phyloP scores from a whole-genome alignment of 2,113 vertebrate species.

The Alligator mississippiensis region DNA sequence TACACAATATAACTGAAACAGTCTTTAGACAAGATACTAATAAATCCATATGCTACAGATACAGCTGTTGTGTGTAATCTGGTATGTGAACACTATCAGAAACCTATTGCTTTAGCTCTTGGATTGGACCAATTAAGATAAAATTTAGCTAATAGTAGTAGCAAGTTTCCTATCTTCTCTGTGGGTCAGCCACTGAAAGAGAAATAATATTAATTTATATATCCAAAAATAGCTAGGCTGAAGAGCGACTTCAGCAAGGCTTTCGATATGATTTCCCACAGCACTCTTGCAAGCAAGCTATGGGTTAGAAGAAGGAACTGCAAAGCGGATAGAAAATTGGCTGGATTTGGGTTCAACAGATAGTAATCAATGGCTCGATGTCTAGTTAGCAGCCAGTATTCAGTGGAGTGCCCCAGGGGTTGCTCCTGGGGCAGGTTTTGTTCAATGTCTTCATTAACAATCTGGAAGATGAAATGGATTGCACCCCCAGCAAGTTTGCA shows the following conservation, averaged over 20 bases:
- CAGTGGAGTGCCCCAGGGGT: too few species aligned
- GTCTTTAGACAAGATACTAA: background rate
- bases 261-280: too few species aligned
- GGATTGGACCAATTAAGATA: background rate
- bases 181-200: background rate
- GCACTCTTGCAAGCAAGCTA: too few species aligned
- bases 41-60: background rate
- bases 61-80: background rate
- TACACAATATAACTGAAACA: background rate
- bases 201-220: background rate
- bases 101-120: background rate
- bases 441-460: too few species aligned
- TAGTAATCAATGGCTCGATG: too few species aligned
- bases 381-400: too few species aligned
- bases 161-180: background rate
- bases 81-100: background rate
- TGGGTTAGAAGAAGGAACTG: too few species aligned
- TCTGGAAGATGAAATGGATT: too few species aligned
- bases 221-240: background rate
- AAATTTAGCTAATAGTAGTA: background rate
- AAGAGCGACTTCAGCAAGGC: background rate
- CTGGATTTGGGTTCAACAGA: too few species aligned
- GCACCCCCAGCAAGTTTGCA: too few species aligned
- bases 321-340: too few species aligned
- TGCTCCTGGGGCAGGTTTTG: too few species aligned